These are phyloP conservation scores for Equus przewalskii DNA, from an alignment of 2,113 vertebrate species.

Conservation along the genomic window DNA sequence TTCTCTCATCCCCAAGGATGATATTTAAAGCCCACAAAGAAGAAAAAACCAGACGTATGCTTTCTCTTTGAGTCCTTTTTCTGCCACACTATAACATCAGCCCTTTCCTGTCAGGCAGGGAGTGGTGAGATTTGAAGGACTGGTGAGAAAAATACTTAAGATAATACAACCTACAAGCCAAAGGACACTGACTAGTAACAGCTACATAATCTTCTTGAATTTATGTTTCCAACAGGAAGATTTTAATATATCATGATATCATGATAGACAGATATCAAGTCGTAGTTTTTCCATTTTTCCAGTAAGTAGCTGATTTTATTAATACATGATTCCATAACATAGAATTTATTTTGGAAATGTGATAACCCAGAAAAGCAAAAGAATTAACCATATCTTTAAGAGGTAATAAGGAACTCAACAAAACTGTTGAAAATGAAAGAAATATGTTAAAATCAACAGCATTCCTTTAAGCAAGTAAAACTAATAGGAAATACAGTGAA, in stretches of 20 bases:
- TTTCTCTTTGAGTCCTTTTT: background rate
- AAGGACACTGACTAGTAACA: background rate
- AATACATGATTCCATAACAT: background rate
- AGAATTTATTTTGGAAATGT: slow-evolving; percentile 8
- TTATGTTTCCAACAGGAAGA: background rate
- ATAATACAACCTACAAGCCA: background rate
- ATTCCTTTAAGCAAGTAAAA: slow-evolving; percentile 23
- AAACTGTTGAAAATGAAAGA: background rate
- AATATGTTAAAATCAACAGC: background rate
- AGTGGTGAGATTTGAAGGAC: background rate
- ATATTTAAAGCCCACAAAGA: background rate
- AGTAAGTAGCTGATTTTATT: slow-evolving; percentile 35
- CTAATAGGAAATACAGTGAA: background rate
- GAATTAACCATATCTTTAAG: background rate
- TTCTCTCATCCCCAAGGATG: background rate
- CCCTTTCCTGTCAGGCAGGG: background rate
- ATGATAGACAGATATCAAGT: background rate
- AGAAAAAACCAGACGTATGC: background rate
- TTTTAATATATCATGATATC: slow-evolving; percentile 4
- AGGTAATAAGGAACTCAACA: background rate
- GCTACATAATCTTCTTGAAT: background rate
- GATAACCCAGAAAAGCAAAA: background rate
- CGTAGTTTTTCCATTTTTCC: background rate
- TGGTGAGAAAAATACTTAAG: background rate
- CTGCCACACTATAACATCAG: background rate